Conservation (phyloP, 2,888 invertebrate species). For the Strigamia transsilvanica region DNA sequence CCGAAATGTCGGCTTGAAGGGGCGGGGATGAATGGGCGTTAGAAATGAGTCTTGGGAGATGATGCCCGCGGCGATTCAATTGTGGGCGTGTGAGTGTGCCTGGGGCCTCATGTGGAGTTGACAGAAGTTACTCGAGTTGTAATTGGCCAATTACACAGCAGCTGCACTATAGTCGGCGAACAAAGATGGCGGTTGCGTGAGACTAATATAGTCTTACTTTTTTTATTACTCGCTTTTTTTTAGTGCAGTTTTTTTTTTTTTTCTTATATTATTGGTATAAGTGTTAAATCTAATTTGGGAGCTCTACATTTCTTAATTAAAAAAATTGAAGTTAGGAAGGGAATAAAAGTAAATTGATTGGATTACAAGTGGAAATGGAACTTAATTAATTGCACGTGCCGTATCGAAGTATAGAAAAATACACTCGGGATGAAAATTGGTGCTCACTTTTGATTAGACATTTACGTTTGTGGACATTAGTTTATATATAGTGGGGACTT, state of each 20-base stretch:
- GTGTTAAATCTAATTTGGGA: constrained; percentile 14
- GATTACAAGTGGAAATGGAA: constrained; percentile 7
- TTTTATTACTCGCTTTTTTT: background rate
- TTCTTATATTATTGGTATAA: background rate
- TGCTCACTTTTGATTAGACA: background rate
- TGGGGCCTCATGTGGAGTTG: constrained; percentile 26
- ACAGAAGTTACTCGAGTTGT: constrained; percentile 30
- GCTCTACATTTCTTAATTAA: constrained; percentile 7
- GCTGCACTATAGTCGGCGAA: constrained; percentile 26
- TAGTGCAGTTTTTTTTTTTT: background rate
- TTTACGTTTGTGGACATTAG: no score
- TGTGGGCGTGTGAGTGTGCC: constrained; percentile 26
- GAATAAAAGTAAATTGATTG: constrained; percentile 15
- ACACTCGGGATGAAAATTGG: background rate
- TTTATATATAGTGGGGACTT: constrained; percentile 5
- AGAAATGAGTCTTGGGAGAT: constrained; percentile 26
- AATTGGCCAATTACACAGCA: constrained; percentile 30
- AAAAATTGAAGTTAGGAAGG: background rate
- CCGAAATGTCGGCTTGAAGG: background rate
- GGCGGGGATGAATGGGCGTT: constrained; percentile 11
- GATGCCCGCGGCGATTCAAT: constrained; percentile 26
- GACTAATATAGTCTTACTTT: constrained; percentile 9
- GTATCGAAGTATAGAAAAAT: constrained; percentile 13
- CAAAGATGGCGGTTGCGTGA: constrained; percentile 26
- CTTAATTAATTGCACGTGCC: constrained; percentile 30